Conservation (phyloP, 2,113 vertebrate genomes). For the Sorex araneus region DNA sequence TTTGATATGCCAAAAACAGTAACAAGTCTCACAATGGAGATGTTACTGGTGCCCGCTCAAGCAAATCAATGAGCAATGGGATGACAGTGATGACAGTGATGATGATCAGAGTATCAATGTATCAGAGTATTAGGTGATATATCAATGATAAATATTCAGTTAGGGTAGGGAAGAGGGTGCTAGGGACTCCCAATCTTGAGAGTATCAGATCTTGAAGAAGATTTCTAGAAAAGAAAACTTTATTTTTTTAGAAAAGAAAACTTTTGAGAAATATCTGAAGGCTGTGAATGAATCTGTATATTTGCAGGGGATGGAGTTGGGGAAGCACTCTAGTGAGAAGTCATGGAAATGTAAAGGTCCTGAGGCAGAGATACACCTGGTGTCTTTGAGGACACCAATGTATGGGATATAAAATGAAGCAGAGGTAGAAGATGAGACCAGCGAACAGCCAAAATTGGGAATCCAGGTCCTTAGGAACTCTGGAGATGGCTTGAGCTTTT, state of each 20-base stretch:
- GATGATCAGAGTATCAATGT: no score
- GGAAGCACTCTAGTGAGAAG: not conserved
- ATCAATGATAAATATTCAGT: constrained; percentile 33
- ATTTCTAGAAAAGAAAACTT: not conserved
- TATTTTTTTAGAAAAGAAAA: not conserved
- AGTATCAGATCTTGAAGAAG: not conserved
- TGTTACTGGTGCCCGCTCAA: no score
- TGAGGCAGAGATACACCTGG: not conserved
- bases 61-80: no score
- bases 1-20: no score
- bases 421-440: not conserved
- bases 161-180: not conserved
- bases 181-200: not conserved
- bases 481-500: not conserved
- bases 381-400: not conserved
- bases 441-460: not conserved
- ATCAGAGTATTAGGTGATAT: not conserved
- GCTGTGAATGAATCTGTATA: not conserved
- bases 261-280: not conserved
- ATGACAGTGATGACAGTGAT: no score
- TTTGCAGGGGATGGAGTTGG: not conserved
- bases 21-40: no score
- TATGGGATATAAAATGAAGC: not conserved
- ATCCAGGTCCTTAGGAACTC: not conserved
- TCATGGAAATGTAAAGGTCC: not conserved